Conservation (phyloP, 2,113 vertebrate species). For the Piprites chloris region DNA sequence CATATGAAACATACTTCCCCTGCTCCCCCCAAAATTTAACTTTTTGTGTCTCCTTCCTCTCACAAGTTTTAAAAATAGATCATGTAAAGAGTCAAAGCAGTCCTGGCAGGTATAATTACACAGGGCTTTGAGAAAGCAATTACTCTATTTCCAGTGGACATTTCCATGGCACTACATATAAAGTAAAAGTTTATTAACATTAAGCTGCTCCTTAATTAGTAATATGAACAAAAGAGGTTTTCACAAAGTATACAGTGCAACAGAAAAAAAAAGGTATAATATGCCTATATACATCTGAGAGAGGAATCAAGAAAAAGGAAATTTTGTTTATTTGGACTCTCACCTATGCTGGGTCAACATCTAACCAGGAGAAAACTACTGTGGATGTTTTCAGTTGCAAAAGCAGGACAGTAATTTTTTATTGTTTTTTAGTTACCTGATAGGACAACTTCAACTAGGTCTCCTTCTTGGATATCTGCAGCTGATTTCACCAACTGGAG, state of each 20-base stretch:
- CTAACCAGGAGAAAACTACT: background rate
- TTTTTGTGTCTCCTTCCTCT: background rate
- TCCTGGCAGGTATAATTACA: background rate
- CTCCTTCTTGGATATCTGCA: constrained; percentile 85
- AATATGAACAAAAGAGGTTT: background rate
- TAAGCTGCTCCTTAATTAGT: background rate
- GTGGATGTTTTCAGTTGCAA: background rate
- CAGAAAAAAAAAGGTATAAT: background rate
- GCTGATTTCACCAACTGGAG: constrained; percentile 87
- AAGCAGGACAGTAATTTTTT: background rate
- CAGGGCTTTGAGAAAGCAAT: background rate
- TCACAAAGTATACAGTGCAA: background rate
- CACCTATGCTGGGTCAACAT: background rate
- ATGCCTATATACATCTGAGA: background rate
- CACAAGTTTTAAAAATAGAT: background rate
- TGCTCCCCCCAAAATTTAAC: too few species aligned
- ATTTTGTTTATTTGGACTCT: background rate
- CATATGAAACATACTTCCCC: background rate
- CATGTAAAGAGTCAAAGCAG: background rate
- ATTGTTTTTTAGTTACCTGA: constrained; percentile 76
- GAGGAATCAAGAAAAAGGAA: background rate
- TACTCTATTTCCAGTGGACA: background rate
- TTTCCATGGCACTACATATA: background rate
- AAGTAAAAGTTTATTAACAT: background rate
- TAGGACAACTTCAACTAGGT: constrained; percentile 88